These are phyloP conservation scores for Ridgeia piscesae DNA, from an alignment of 1,140 invertebrate species.

Conservation along the genomic window DNA sequence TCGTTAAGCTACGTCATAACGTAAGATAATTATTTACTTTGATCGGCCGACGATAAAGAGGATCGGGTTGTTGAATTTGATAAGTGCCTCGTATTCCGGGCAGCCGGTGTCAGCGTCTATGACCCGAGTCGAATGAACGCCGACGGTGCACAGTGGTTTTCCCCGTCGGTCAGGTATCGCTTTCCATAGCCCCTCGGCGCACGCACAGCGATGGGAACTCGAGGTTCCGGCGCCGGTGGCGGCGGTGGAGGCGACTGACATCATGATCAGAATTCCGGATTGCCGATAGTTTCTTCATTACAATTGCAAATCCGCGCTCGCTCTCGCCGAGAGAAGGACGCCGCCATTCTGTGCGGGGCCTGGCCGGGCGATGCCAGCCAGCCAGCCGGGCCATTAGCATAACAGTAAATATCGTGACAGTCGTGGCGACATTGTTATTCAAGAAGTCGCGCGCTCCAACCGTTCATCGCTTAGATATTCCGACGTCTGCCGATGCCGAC, in stretches of 20 bases:
- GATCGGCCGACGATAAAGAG: not conserved
- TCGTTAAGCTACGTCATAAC: not conserved
- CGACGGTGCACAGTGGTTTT: not conserved
- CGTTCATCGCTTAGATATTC: slow-evolving; percentile 5
- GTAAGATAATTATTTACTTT: not conserved
- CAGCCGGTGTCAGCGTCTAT: not conserved
- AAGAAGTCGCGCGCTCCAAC: not conserved
- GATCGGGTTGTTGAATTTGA: not conserved
- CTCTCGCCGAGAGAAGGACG: not conserved
- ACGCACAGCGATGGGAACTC: not conserved
- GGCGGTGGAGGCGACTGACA: not conserved
- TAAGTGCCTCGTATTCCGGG: not conserved
- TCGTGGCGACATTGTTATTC: not conserved
- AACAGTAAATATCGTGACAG: slow-evolving; percentile 5
- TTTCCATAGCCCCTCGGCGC: not conserved
- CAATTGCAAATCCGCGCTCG: not conserved
- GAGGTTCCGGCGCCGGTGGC: not conserved
- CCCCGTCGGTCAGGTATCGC: not conserved
- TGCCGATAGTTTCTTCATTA: slow-evolving; percentile 5
- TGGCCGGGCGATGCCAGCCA: not conserved
- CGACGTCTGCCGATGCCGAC: not conserved
- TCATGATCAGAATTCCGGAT: not conserved
- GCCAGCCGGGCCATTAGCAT: not conserved
- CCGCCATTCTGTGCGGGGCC: not conserved
- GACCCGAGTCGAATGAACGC: not conserved